Evolutionary conservation across 2,113 vertebrate species (phyloP), one percentile per base, ranked within the genome.

Genomic region (Columba livia): DNA sequence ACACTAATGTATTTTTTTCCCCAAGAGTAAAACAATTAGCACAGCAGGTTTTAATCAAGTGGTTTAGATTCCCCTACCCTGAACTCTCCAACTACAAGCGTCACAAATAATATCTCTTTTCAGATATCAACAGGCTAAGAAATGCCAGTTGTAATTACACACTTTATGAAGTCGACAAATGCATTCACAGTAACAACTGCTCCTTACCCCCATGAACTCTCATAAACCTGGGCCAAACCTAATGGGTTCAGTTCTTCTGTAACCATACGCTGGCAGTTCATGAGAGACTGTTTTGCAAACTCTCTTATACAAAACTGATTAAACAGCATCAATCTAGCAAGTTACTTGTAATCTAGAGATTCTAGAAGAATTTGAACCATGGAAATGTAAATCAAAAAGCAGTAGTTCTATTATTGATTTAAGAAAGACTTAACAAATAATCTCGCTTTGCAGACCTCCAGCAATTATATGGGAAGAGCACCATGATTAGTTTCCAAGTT

Each of bases 1-100:
- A 82, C 50, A 58, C 40, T 40, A 64, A 86, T 38, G 24, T 36
- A 62, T 85, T 91, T 87, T 87, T 82, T 47, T 1, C 28, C 61
- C 32, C 48, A 79, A 70, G 80, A 85, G 66, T 79, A 72, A 81
- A 96, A 87, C 78, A 82, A 96, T 91, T 79, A 94, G 54, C 71
- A 93, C 91, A 96, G 93, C 78, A 94, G 84, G 91, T 89, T 96
- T 95, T 89, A 95, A 96, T 96, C 54, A 94, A 85, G n/a, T 66
- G n/a, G 44, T 80, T 95, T 94, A 79, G 54, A 70, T 89, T 94
- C 71, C 50, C 66, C 25, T 85, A 65, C 36, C 25, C 67, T 72
- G 67, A 91, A 70, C 62, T 88, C 80, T 90, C 69, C 74, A 93
- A 56, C 50, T 75, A 61, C 54, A 85, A 89, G 58, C 1, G 0